These are phyloP conservation scores for Leptobrachium ailaonicum DNA, from an alignment of 2,113 vertebrate genomes.

Conservation along the genomic window DNA sequence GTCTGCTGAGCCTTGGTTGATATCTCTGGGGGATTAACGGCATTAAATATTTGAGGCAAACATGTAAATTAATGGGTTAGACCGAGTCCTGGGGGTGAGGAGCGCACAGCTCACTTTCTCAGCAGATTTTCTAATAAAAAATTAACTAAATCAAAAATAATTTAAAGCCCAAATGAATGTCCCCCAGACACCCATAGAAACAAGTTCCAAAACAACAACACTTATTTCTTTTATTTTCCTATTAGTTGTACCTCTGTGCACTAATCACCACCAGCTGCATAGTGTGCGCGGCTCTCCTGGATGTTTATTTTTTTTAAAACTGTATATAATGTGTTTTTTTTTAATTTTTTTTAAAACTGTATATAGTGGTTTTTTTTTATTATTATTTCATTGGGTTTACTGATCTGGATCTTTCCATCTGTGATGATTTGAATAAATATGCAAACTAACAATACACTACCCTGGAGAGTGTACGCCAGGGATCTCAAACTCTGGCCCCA, in stretches of 20 bases:
- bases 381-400: too few species aligned
- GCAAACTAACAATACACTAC: too few species aligned
- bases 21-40: conserved; percentile 4
- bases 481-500: too few species aligned
- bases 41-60: conserved; percentile 22
- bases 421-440: too few species aligned
- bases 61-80: conserved; percentile 22
- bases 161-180: conserved; percentile 1
- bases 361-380: too few species aligned
- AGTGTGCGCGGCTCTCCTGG: too few species aligned
- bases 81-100: background rate
- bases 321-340: too few species aligned
- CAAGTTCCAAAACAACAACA: background rate
- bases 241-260: background rate
- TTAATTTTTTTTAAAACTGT: too few species aligned
- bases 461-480: too few species aligned
- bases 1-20: conserved; percentile 10
- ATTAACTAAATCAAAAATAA: conserved; percentile 1
- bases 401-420: too few species aligned
- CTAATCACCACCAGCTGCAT: background rate
- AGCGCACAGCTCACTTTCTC: background rate
- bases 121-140: conserved; percentile 16
- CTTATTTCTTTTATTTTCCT: background rate
- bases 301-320: too few species aligned
- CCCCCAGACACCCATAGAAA: background rate